Evolutionary conservation across 2,888 invertebrate species (phyloP).

Genomic region (Orthosia gothica): DNA sequence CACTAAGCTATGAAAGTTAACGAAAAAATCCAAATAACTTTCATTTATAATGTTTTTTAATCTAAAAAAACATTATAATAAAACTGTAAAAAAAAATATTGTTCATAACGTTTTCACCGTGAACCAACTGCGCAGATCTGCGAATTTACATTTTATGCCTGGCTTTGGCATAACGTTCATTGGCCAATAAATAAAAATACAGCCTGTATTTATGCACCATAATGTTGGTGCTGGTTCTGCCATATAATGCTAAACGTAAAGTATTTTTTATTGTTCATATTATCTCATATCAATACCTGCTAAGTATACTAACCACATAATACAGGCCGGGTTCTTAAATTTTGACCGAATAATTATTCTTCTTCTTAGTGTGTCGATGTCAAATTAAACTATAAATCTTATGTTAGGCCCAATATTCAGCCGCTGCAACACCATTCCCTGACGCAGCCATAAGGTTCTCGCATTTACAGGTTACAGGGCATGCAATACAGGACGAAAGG

Average conservation of each 20-base stretch:
- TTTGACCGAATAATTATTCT: too few relatives aligned
- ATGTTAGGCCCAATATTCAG: too few relatives aligned
- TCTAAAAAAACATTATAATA: too few relatives aligned
- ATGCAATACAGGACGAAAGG: too few relatives aligned
- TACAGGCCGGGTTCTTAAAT: neutral
- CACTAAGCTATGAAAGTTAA: too few relatives aligned
- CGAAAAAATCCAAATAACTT: neutral
- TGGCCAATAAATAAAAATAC: slow-evolving; percentile 37
- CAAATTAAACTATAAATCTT: too few relatives aligned
- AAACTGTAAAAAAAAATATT: neutral
- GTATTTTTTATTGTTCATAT: neutral
- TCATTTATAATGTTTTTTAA: too few relatives aligned
- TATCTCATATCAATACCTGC: neutral
- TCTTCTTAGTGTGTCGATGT: too few relatives aligned
- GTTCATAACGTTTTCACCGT: slow-evolving; percentile 19
- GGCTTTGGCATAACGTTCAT: slow-evolving; percentile 33
- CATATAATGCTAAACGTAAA: neutral
- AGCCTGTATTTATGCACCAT: slow-evolving; percentile 24
- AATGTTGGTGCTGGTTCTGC: neutral
- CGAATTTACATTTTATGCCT: slow-evolving; percentile 33
- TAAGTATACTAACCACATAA: neutral
- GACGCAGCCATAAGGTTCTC: too few relatives aligned
- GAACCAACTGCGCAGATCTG: slow-evolving; percentile 19
- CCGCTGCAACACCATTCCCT: too few relatives aligned
- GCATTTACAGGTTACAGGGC: too few relatives aligned